phyloP scores from a whole-genome alignment of 1,140 invertebrate species.

The Andricus grossulariae region DNA sequence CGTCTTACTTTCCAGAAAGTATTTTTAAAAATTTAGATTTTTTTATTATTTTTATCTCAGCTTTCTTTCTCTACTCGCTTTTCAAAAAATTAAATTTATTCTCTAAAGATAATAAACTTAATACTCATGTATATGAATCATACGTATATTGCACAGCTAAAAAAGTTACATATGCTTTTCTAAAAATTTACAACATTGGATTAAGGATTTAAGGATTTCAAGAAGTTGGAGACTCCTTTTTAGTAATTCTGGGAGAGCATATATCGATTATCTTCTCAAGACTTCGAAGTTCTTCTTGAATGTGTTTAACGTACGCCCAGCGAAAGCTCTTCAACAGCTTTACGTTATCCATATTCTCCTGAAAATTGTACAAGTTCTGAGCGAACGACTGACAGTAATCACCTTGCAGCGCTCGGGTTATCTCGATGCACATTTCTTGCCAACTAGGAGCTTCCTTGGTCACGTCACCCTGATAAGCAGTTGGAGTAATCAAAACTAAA shows the following conservation, averaged over 20 bases:
- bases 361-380: slow-evolving; percentile 36
- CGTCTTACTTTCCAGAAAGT: neutral
- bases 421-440: slow-evolving; percentile 42
- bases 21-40: too few relatives aligned
- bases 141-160: slow-evolving; percentile 13
- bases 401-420: slow-evolving; percentile 45
- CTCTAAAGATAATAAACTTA: too few relatives aligned
- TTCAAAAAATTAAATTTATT: too few relatives aligned
- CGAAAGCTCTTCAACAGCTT: slow-evolving; percentile 68
- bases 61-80: too few relatives aligned
- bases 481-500: neutral
- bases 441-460: slow-evolving; percentile 28
- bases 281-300: slow-evolving; percentile 68
- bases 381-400: slow-evolving; percentile 42
- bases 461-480: slow-evolving; percentile 35
- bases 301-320: slow-evolving; percentile 72
- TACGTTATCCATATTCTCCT: slow-evolving; percentile 50
- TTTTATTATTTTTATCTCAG: too few relatives aligned
- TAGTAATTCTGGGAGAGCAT: slow-evolving; percentile 51
- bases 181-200: neutral
- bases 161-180: slow-evolving; percentile 6
- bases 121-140: too few relatives aligned
- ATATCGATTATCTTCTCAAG: slow-evolving; percentile 71
- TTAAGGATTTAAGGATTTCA: neutral
- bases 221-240: slow-evolving; percentile 21